Evolutionary conservation across 1,140 invertebrate genomes (phyloP), one percentile per base, ranked within the genome.

Genomic region (Daktulosphaira vitifoliae): DNA sequence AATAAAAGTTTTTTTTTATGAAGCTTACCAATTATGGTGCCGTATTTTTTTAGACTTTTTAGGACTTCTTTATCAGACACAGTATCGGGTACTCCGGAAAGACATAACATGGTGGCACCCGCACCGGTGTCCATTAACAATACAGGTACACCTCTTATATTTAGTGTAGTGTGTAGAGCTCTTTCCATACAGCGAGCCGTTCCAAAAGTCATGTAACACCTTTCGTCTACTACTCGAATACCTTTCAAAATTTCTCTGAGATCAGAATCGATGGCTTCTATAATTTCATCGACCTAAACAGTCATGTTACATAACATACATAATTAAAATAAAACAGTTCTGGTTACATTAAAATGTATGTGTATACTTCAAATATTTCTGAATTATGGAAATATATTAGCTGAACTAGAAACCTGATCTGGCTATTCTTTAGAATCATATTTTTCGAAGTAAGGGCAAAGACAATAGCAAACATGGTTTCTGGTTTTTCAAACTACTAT

Each of bases 11-110:
- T n/a, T n/a, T n/a, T n/a, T n/a, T n/a, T n/a, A n/a, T n/a, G n/a
- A n/a, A n/a, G n/a, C 65, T 70, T 52, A 62, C 75, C 75, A 20
- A 76, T 70, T 23, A 75, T 69, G 15, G 73, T 72, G 23, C 74
- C 75, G 64, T 74, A 76, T n/a, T 71, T 71, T n/a, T 71, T 65
- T 8, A 76, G 65, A 6, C 73, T 68, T n/a, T 71, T 70, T 33
- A 70, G 69, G 1, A 76, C 70, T 7, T 70, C 71, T 8, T 69
- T 68, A 65, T 76, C 75, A 16, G 73, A 67, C 15, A 76, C 72
- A 53, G 75, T 71, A 64, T 76, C 73, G 13, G 75, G 75, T 13
- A 76, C 75, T 13, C 75, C 75, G 2, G 72, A 71, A 13, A 76
- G 69, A 3, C 71, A 69, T 25, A 76, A 59, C 15, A 76, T 70